Evolutionary conservation across 1,140 invertebrate genomes (phyloP).

Genomic region (Lutraria rhynchaena): DNA sequence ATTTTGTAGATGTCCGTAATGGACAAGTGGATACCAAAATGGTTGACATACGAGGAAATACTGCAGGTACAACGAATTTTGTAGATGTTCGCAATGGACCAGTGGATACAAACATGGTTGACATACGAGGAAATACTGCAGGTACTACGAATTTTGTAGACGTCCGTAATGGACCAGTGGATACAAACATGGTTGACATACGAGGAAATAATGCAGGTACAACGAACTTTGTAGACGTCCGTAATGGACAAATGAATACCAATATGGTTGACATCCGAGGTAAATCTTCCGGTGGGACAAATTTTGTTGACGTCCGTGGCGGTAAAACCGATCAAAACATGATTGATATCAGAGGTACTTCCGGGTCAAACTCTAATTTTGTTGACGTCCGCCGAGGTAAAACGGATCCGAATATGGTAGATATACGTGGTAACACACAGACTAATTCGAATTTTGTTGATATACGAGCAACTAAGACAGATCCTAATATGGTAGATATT

Average conservation of each 20-base stretch:
- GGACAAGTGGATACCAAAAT: not conserved
- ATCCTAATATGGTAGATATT: conserved; percentile 25
- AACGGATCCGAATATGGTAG: conserved; percentile 19
- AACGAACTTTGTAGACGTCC: conserved; percentile 3
- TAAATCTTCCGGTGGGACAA: not conserved
- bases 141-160: conserved; percentile 6
- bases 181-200: conserved; percentile 22
- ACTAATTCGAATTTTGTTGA: conserved; percentile 1
- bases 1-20: not conserved
- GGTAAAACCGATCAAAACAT: not conserved
- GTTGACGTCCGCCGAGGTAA: conserved; percentile 1
- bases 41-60: not conserved
- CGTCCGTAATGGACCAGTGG: not conserved
- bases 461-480: not conserved
- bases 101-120: not conserved
- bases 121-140: not conserved
- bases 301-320: conserved; percentile 14
- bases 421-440: conserved; percentile 7
- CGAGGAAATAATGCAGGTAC: not conserved
- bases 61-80: not conserved
- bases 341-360: conserved; percentile 5
- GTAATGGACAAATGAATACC: not conserved
- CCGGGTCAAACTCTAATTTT: not conserved
- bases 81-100: conserved; percentile 3
- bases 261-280: conserved; percentile 49